These are phyloP conservation scores for Acanthosepion lycidas DNA, from an alignment of 2,888 invertebrate species.

Conservation along the genomic window DNA sequence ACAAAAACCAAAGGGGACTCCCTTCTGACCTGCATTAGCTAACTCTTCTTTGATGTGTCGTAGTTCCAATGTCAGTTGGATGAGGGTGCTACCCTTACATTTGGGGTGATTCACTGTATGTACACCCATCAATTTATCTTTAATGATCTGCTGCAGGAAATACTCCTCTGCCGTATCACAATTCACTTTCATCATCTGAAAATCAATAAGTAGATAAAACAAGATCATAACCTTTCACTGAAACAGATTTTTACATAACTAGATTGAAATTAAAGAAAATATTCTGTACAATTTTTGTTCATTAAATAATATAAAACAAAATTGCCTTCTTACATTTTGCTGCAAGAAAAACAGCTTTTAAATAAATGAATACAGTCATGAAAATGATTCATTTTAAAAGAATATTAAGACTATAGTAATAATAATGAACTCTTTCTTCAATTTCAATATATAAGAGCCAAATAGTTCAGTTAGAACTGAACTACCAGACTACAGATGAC, in stretches of 20 bases:
- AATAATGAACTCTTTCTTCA: too few relatives aligned
- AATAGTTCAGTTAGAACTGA: too few relatives aligned
- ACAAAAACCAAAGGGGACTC: not conserved
- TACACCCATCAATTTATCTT: slow-evolving; percentile 85
- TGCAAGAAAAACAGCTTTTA: too few relatives aligned
- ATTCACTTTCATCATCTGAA: slow-evolving; percentile 73
- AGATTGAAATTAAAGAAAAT: too few relatives aligned
- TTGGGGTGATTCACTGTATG: slow-evolving; percentile 84
- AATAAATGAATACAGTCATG: too few relatives aligned
- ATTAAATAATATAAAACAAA: too few relatives aligned
- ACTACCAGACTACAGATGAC: too few relatives aligned
- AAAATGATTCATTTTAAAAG: too few relatives aligned
- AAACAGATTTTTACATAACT: not conserved
- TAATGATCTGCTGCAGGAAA: slow-evolving; percentile 79
- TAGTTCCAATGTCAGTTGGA: slow-evolving; percentile 90
- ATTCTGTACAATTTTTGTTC: too few relatives aligned
- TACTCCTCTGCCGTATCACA: slow-evolving; percentile 76
- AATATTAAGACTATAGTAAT: too few relatives aligned
- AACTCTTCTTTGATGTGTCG: slow-evolving; percentile 90
- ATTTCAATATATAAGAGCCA: too few relatives aligned
- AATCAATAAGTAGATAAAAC: not conserved
- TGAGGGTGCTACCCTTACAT: slow-evolving; percentile 87
- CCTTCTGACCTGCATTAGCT: slow-evolving; percentile 48
- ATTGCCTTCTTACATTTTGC: too few relatives aligned
- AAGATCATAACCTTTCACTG: not conserved